Base-by-base conservation (phyloP, 2,888 invertebrate genomes). In the Macroteleia sp. region DNA sequence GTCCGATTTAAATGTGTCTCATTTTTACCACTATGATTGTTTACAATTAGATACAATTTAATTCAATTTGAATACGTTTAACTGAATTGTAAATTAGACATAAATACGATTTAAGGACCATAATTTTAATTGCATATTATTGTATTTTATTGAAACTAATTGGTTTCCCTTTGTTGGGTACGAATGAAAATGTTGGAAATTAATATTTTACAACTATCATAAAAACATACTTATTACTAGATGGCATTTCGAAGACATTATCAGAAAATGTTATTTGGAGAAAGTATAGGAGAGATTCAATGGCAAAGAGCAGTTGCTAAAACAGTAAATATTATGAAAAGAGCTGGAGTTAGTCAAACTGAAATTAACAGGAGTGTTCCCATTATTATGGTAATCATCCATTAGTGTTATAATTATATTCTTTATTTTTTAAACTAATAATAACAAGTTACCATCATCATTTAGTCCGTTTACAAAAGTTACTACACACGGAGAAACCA, bases 291-390 rank as follows among this genome's bases (percentile, higher is more conserved):
- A 5, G 85, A 87, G 62, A 70, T 88, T 46, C 85, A 86, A 22
- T 90, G 90, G 90, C 87, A 89, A 67, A 82, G 81, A 70, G 87
- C 90, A 1, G 81, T 85, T n/a, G 54, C 59, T 5, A 88, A 83
- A 14, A 90, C 90, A 0, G 52, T 88, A 54, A 73, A 86, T n/a
- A 88, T 90, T 50, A 74, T 90, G 52, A 81, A 73, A 61, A 88
- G 85, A 54, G 79, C 85, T 17, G 88, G 88, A 34, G 84, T 87
- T 5, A 83, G 86, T 30, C 79, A 83, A 57, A 48, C 30, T n/a
- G 88, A 89, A 71, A 86, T 86, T 5, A 70, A 79, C 14, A 75
- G 75, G 48, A 87, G 87, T 2, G 80, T 84, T 6, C 78, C 75
- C 42, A 71, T 83, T 30, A 84, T 90, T 61, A 85, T 88, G 84